Evolutionary conservation across 2,888 invertebrate genomes (phyloP).

Genomic region (Limnephilus marmoratus): DNA sequence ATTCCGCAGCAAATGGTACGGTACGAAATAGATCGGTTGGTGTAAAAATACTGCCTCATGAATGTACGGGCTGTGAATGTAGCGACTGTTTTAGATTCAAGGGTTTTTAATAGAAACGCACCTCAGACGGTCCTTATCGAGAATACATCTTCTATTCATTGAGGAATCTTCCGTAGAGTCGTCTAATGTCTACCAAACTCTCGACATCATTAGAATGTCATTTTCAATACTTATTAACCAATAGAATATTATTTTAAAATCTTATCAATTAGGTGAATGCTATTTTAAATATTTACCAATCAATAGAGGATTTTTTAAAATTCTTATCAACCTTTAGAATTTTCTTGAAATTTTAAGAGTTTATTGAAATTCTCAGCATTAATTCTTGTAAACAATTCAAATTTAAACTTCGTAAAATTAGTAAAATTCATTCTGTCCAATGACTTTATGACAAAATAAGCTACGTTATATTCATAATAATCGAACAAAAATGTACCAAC

Average conservation of each 20-base stretch:
- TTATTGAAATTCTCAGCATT: too few species aligned
- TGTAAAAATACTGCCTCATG: slow-evolving; percentile 40
- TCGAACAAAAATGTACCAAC: too few species aligned
- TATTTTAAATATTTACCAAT: too few species aligned
- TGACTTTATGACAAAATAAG: too few species aligned
- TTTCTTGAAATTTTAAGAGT: too few species aligned
- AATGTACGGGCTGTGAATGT: slow-evolving; percentile 30
- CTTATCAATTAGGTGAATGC: background rate
- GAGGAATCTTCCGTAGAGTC: background rate
- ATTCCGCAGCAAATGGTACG: slow-evolving; percentile 25
- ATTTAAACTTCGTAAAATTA: too few species aligned
- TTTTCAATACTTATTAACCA: too few species aligned
- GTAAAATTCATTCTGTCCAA: too few species aligned
- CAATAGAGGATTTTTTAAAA: too few species aligned
- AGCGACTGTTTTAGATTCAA: slow-evolving; percentile 23
- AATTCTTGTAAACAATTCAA: too few species aligned
- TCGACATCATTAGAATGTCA: background rate
- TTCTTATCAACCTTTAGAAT: too few species aligned
- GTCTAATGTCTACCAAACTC: background rate
- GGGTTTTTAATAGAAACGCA: slow-evolving; percentile 22
- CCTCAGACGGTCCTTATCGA: slow-evolving; percentile 21
- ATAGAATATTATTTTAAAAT: background rate
- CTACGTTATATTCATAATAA: too few species aligned
- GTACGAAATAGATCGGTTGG: slow-evolving; percentile 23
- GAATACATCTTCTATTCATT: background rate